These are phyloP conservation scores for Acyrthosiphon pisum DNA, from an alignment of 1,140 invertebrate species.

Conservation along the genomic window DNA sequence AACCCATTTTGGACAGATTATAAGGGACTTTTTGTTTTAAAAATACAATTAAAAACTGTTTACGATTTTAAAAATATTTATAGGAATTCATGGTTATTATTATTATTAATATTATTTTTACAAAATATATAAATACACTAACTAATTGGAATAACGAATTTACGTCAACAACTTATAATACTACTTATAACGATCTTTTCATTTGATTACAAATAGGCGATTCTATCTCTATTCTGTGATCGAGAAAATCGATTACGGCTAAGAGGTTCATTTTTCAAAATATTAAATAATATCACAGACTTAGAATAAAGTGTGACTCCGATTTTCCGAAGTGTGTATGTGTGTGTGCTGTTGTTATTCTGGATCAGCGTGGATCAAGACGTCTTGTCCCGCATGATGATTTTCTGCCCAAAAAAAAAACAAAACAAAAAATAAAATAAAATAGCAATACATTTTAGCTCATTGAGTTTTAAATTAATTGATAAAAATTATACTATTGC, in stretches of 20 bases:
- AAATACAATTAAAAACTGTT: conserved; percentile 56
- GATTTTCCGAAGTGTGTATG: conserved; percentile 53
- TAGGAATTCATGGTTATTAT: conserved; percentile 56
- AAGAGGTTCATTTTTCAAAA: conserved; percentile 51
- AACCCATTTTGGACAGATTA: conserved; percentile 56
- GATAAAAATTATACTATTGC: neutral
- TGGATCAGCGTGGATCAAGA: conserved; percentile 51
- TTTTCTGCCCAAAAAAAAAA: conserved; percentile 47
- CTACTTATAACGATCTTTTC: conserved; percentile 55
- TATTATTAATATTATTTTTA: conserved; percentile 43
- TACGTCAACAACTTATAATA: conserved; percentile 52
- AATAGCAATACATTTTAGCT: neutral
- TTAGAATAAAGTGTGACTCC: conserved; percentile 46
- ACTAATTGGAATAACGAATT: conserved; percentile 57
- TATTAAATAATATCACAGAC: conserved; percentile 55
- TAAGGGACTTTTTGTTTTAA: conserved; percentile 49
- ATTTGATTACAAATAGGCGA: conserved; percentile 57
- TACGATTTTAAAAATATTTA: conserved; percentile 55
- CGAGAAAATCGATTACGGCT: conserved; percentile 51
- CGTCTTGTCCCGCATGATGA: conserved; percentile 53
- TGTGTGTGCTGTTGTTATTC: conserved; percentile 54
- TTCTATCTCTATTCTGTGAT: conserved; percentile 55
- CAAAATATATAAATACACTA: conserved; percentile 56
- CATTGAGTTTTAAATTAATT: neutral
- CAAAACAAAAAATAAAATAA: conserved; percentile 46